Base-by-base conservation (phyloP, 2,113 vertebrate species). In the Percina caprodes region DNA sequence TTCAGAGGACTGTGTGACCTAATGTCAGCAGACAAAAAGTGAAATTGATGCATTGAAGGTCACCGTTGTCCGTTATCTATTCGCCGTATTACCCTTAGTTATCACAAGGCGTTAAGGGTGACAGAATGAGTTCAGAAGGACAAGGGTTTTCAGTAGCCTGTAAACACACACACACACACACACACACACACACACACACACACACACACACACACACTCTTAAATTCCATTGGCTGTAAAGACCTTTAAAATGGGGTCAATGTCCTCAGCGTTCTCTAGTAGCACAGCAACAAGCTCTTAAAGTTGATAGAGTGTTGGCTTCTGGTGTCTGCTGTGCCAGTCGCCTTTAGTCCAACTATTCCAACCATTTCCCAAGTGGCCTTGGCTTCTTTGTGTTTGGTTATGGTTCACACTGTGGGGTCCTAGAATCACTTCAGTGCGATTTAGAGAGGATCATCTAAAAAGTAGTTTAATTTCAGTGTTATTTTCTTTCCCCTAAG, bases 111-210 rank as follows among this genome's bases (percentile, higher is more conserved):
- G 55, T 80, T 69, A 59, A 69, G 74, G 3, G 49, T 51, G 71
- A 58, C 52, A 74, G 48, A 56, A 3, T 3, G 14, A 70, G 79
- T 77, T 90, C 74, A 79, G 30, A 42, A 84, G 77, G 74, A 62
- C 79, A 77, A 89, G 85, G 80, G 85, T 82, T 88, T 76, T 89
- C 74, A 86, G 60, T 77, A 60, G 63, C 39, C 19, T 83, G 16
- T 69, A 60, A 24, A 54, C 79, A 61, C 58, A 5, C 55, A 30
- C 74, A 51, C 49, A 30, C 60, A 65, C 66, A 75, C 62, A 1
- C n/a, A 52, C 73, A 60, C 48, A 26, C 65, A 75, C 69, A 48
- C 23, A 60, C 42, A 65, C 49, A 60, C 35, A 35, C 71, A 54
- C 77, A 56, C 21, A 21, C 49, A 65, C 55, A 63, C 71, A 69